Base-by-base conservation (phyloP, 2,113 vertebrate species). In the Cavia aperea region DNA sequence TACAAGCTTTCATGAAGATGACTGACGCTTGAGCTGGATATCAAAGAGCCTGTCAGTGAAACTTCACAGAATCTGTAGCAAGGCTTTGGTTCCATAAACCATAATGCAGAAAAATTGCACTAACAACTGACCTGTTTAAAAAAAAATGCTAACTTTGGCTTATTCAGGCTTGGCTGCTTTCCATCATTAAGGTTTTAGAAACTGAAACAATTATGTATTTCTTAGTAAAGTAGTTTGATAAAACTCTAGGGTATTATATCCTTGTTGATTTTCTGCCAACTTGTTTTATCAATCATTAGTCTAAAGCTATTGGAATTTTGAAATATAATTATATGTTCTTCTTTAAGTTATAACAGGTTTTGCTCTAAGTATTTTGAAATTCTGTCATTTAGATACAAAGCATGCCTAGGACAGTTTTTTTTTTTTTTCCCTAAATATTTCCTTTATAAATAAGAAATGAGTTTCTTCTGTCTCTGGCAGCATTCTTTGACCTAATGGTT, bases 371-470 rank as follows among this genome's bases (percentile, higher is more conserved):
- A 66, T 73, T 91, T 81, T 85, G 39, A 73, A 88, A 91, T 24
- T 70, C 23, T 85, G 46, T 65, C 60, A 54, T 46, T 56, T 39
- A 72, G 72, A 4, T 70, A 4, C 16, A 63, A 88, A 88, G 43
- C 14, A 51, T 19, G 73, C 12, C 77, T 72, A 79, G 11, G 11
- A 73, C 81, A 68, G 10, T 49, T 88, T 49, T 78, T 16, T 91
- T 16, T 91, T 63, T n/a, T 88, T 46, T 88, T 15, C 0, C 36
- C 54, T 56, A 39, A 78, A 84, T n/a, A 26, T 88, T 31, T 84
- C 43, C 7, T 88, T 91, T 81, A 88, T 73, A 73, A 81, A 85
- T 66, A 85, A 91, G 46, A 75, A 84, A 85, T 65, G 21, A 43
- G 15, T 7, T 81, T 33, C 49, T 73, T 85, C 43, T 72, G 13